Evolutionary conservation across 2,888 invertebrate genomes (phyloP).

Genomic region (Bombyx huttoni): DNA sequence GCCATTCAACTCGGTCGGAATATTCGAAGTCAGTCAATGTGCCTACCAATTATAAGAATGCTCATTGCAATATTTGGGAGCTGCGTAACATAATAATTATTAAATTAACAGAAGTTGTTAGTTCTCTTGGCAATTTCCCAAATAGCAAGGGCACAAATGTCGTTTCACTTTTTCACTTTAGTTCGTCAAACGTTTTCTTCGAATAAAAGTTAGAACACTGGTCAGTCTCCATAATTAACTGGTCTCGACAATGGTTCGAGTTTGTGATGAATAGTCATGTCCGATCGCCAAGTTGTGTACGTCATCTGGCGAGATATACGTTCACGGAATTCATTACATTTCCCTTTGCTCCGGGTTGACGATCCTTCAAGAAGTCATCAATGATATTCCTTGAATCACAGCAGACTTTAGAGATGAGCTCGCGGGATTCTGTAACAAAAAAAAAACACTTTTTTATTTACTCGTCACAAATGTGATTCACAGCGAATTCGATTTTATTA

Average conservation of each 20-base stretch:
- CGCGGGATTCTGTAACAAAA: conserved; percentile 11
- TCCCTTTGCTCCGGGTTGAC: neutral
- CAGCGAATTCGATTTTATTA: no score
- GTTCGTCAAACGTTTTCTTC: conserved; percentile 23
- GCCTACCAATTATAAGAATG: neutral
- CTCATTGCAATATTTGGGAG: neutral
- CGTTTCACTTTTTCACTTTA: conserved; percentile 18
- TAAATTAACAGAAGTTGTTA: neutral
- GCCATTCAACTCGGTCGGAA: neutral
- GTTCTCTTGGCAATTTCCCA: conserved; percentile 1
- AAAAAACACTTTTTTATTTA: neutral
- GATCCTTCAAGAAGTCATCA: neutral
- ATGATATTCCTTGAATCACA: neutral
- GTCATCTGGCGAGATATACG: conserved; percentile 1
- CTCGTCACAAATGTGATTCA: no score
- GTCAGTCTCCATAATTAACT: conserved; percentile 32
- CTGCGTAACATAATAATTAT: neutral
- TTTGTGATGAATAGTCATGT: conserved; percentile 28
- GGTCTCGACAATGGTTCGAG: conserved; percentile 21
- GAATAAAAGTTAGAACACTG: conserved; percentile 25
- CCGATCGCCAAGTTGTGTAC: conserved; percentile 2
- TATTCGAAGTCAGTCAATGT: conserved; percentile 3
- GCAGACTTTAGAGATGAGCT: neutral
- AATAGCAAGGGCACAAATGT: conserved; percentile 16
- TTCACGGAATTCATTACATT: neutral